Conservation (phyloP, 1,140 invertebrate species). For the Macrobrachium nipponense region DNA sequence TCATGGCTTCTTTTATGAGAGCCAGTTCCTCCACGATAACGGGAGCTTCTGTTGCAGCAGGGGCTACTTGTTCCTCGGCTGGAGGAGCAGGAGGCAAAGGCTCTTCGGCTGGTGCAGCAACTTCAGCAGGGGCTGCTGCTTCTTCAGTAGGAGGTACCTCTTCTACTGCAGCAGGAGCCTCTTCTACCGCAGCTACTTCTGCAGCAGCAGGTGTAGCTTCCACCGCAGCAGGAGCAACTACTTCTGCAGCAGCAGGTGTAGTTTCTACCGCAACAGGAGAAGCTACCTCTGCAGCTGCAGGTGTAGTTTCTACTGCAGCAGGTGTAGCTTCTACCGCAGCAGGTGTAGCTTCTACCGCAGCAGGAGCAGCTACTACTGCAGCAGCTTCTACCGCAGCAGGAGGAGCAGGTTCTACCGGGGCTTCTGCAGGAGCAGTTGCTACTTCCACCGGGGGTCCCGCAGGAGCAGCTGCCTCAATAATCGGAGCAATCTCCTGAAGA, state of each 20-base stretch:
- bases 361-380: not conserved
- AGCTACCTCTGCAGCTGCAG: too few relatives aligned
- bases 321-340: not conserved
- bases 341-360: not conserved
- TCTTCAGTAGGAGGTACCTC: not conserved
- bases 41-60: not conserved
- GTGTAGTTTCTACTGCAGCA: too few relatives aligned
- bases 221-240: not conserved
- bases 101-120: not conserved
- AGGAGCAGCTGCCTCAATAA: not conserved
- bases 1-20: not conserved
- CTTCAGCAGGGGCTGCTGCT: not conserved
- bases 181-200: not conserved
- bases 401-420: not conserved
- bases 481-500: not conserved
- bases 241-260: too few relatives aligned
- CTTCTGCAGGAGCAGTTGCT: not conserved
- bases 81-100: not conserved
- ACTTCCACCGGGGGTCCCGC: not conserved
- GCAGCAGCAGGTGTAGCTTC: not conserved
- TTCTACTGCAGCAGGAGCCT: not conserved
- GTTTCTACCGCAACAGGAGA: too few relatives aligned
- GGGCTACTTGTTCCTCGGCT: not conserved
- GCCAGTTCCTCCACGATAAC: not conserved
- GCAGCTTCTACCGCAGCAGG: not conserved